A percentile compares a stretch with the other conserved stretches of the same genome.
Evolutionary conservation across 2,888 invertebrate species (phyloP).

Genomic region (Drosophila nigritarsus): DNA sequence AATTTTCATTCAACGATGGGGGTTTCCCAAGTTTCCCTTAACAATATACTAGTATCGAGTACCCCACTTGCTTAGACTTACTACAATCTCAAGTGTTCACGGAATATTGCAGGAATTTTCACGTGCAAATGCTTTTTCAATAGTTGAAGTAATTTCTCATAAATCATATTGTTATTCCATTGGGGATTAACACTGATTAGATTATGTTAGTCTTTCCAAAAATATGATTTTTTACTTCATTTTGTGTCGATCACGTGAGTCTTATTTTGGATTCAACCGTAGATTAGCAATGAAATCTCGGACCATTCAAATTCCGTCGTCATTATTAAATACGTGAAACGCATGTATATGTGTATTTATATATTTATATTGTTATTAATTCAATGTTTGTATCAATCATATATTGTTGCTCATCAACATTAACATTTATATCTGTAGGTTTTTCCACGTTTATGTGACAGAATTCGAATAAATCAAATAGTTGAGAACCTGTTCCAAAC

Average conservation of each 20-base stretch:
- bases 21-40: not conserved
- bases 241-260: not conserved
- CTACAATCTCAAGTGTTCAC: slow-evolving; percentile 24
- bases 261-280: not conserved
- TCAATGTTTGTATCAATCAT: not conserved
- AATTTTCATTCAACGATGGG: not conserved
- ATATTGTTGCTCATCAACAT: not conserved
- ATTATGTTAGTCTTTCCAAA: slow-evolving; percentile 20
- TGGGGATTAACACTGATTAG: slow-evolving; percentile 20
- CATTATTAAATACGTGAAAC: not conserved
- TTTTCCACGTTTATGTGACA: not conserved
- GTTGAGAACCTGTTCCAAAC: not conserved
- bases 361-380: not conserved
- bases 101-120: slow-evolving; percentile 1
- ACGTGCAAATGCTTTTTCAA: slow-evolving; percentile 2
- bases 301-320: too few relatives aligned
- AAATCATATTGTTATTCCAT: slow-evolving; percentile 1
- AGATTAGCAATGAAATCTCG: slow-evolving; percentile 1
- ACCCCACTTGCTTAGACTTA: not conserved
- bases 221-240: not conserved
- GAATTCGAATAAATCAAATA: not conserved
- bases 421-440: not conserved
- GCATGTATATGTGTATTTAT: not conserved
- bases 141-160: not conserved
- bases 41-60: not conserved